Conservation (phyloP, 1,140 invertebrate genomes). For the Musca vetustissima region DNA sequence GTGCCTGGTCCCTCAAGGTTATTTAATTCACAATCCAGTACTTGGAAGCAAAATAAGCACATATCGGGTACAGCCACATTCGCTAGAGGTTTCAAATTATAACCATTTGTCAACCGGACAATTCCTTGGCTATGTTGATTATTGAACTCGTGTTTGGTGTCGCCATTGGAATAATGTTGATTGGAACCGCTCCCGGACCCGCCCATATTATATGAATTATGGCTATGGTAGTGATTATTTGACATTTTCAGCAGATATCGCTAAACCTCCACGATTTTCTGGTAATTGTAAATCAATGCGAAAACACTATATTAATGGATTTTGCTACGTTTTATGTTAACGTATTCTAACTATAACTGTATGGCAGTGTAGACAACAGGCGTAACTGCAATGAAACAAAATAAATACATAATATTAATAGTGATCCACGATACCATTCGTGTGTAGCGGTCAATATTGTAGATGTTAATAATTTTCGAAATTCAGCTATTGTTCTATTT, state of each 20-base stretch:
- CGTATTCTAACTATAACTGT: too few species aligned
- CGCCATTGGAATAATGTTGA: slow-evolving; percentile 15
- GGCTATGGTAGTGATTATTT: slow-evolving; percentile 11
- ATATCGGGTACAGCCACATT: slow-evolving; percentile 89
- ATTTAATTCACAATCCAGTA: slow-evolving; percentile 90
- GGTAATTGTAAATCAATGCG: too few species aligned
- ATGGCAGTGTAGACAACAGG: too few species aligned
- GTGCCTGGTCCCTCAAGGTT: slow-evolving; percentile 86
- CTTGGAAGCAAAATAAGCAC: slow-evolving; percentile 98
- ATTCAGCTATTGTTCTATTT: too few species aligned
- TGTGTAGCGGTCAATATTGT: too few species aligned
- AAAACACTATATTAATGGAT: too few species aligned
- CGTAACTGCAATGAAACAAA: too few species aligned
- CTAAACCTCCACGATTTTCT: too few species aligned
- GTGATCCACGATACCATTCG: too few species aligned
- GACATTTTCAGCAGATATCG: neutral
- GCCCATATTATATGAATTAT: slow-evolving; percentile 11
- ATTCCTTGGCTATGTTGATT: neutral
- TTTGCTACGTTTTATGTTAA: too few species aligned
- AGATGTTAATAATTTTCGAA: too few species aligned
- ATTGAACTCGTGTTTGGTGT: slow-evolving; percentile 5
- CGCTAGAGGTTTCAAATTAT: slow-evolving; percentile 37
- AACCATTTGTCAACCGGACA: slow-evolving; percentile 25
- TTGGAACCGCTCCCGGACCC: neutral
- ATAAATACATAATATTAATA: too few species aligned